Percentiles rank a stretch among this genome's conserved stretches.
Conservation (phyloP, 2,888 invertebrate genomes). For the Pseudococcus longispinus region DNA sequence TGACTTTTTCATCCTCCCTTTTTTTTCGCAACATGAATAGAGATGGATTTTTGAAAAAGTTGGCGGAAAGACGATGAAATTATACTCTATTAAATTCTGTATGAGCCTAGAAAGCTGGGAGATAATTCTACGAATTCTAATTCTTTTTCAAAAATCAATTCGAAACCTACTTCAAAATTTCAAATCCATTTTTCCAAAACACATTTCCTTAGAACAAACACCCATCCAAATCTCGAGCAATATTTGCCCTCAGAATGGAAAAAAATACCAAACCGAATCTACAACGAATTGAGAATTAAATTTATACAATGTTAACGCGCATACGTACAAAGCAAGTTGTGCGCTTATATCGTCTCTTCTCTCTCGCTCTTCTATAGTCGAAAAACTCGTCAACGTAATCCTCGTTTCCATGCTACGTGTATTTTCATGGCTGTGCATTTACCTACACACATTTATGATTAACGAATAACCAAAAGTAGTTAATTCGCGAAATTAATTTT, state of each 20-base stretch:
- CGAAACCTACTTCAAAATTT: background rate
- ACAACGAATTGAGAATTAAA: background rate
- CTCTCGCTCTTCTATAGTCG: background rate
- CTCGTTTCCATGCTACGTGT: background rate
- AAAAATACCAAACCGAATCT: background rate
- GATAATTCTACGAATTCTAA: no score
- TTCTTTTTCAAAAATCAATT: background rate
- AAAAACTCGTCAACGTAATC: background rate
- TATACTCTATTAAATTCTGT: no score
- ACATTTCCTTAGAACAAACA: background rate
- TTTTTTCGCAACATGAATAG: background rate
- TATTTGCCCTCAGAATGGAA: background rate
- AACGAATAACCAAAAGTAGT: conserved; percentile 43
- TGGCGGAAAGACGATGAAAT: no score
- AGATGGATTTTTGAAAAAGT: background rate
- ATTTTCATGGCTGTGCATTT: background rate
- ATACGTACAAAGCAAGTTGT: background rate
- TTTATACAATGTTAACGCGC: background rate
- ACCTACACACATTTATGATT: background rate
- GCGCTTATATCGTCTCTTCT: background rate
- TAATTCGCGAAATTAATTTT: conserved; percentile 32
- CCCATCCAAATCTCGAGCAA: background rate
- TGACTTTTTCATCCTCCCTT: background rate
- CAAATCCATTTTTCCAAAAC: no score
- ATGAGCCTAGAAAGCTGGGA: no score